Conservation (phyloP, 2,113 vertebrate species). For the Nesogale talazaci region DNA sequence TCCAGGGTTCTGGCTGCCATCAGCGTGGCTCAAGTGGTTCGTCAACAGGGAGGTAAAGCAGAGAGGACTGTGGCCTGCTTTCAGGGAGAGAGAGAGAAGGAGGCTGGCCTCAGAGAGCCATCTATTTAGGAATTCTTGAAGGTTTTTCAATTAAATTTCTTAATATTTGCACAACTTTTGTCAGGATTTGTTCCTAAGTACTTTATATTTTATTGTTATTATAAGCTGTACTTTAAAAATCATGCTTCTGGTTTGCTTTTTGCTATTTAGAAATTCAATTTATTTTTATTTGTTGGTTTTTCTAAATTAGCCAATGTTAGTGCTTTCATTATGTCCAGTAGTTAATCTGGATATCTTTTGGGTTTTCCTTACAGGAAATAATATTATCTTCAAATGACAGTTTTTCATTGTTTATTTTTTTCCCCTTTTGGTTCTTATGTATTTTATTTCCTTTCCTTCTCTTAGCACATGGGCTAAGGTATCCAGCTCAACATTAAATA, state of each 20-base stretch:
- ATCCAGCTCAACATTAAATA: neutral
- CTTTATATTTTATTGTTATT: neutral
- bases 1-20: no score
- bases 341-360: neutral
- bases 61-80: no score
- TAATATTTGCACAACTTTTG: neutral
- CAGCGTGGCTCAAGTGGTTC: no score
- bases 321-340: neutral
- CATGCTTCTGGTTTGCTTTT: neutral
- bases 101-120: no score
- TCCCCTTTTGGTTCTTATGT: neutral
- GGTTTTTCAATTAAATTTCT: neutral
- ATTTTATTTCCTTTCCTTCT: neutral
- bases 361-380: neutral
- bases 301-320: neutral
- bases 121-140: constrained; percentile 22
- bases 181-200: neutral
- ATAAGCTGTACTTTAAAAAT: neutral
- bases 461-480: neutral
- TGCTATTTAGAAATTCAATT: neutral
- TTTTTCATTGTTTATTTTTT: neutral
- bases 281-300: neutral
- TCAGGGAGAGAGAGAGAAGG: no score
- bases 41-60: no score
- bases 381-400: neutral